Evolutionary conservation across 2,113 vertebrate species (phyloP).

Genomic region (Hiodon tergisus): DNA sequence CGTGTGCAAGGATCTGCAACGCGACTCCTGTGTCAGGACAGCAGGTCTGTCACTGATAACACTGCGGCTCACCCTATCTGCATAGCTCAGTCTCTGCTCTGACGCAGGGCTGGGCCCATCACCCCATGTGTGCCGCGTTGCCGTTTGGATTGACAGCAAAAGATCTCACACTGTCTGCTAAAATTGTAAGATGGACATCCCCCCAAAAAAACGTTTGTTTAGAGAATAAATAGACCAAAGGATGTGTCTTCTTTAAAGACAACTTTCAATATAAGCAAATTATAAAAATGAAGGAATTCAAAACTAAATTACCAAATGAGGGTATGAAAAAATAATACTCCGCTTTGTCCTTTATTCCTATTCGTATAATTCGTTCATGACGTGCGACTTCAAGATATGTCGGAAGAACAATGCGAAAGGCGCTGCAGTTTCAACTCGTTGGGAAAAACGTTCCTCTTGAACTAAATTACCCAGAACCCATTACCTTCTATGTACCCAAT

Average conservation of each 20-base stretch:
- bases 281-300: neutral
- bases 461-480: too few relatives aligned
- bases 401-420: too few relatives aligned
- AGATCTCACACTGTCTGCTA: neutral
- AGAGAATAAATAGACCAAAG: too few relatives aligned
- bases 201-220: neutral
- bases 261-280: neutral
- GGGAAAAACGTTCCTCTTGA: too few relatives aligned
- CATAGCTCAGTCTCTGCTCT: neutral
- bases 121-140: neutral
- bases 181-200: neutral
- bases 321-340: too few relatives aligned
- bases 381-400: too few relatives aligned
- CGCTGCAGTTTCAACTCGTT: too few relatives aligned
- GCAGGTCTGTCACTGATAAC: conserved; percentile 37
- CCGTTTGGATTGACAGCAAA: neutral
- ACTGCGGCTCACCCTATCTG: conserved; percentile 13
- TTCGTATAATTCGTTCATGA: too few relatives aligned
- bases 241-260: too few relatives aligned
- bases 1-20: neutral
- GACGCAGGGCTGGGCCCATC: neutral
- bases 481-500: too few relatives aligned
- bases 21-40: neutral
- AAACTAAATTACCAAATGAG: neutral
- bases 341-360: too few relatives aligned